Evolutionary conservation across 1,140 invertebrate genomes (phyloP).

Genomic region (Teleopsis dalmanni): DNA sequence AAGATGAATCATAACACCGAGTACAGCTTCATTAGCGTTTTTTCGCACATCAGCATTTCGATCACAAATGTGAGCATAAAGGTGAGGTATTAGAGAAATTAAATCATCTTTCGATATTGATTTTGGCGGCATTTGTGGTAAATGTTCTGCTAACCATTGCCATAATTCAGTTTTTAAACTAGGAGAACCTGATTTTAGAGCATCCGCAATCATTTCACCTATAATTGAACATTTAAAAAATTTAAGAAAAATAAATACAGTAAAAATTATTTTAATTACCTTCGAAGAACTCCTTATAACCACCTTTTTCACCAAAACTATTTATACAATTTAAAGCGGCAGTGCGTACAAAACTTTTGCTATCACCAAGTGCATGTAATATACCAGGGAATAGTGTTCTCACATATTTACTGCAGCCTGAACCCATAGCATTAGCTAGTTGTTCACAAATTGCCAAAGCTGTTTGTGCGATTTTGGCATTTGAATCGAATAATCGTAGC

Average conservation of each 20-base stretch:
- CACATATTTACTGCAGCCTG: slow-evolving; percentile 71
- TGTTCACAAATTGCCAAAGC: slow-evolving; percentile 73
- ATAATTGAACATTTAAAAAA: too few species aligned
- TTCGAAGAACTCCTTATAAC: slow-evolving; percentile 72
- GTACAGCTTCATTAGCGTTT: slow-evolving; percentile 77
- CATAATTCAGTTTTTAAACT: slow-evolving; percentile 72
- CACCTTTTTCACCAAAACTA: slow-evolving; percentile 71
- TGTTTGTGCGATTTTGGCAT: slow-evolving; percentile 81
- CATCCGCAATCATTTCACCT: slow-evolving; percentile 83
- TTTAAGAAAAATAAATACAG: background rate
- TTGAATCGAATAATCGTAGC: slow-evolving; percentile 74
- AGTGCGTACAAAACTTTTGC: slow-evolving; percentile 66
- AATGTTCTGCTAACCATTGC: slow-evolving; percentile 73
- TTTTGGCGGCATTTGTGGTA: slow-evolving; percentile 63
- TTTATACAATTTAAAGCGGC: slow-evolving; percentile 75
- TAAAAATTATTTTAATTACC: too few species aligned
- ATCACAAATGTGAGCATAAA: slow-evolving; percentile 85
- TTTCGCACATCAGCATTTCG: slow-evolving; percentile 85
- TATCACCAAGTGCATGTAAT: slow-evolving; percentile 62
- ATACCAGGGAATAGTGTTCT: slow-evolving; percentile 76
- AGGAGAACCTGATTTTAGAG: slow-evolving; percentile 76
- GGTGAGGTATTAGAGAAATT: slow-evolving; percentile 62
- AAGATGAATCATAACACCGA: slow-evolving; percentile 89
- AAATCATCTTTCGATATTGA: slow-evolving; percentile 76
- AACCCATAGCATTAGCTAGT: slow-evolving; percentile 72